Evolutionary conservation across 1,140 invertebrate species (phyloP).

Genomic region (Caenorhabditis inopinata): DNA sequence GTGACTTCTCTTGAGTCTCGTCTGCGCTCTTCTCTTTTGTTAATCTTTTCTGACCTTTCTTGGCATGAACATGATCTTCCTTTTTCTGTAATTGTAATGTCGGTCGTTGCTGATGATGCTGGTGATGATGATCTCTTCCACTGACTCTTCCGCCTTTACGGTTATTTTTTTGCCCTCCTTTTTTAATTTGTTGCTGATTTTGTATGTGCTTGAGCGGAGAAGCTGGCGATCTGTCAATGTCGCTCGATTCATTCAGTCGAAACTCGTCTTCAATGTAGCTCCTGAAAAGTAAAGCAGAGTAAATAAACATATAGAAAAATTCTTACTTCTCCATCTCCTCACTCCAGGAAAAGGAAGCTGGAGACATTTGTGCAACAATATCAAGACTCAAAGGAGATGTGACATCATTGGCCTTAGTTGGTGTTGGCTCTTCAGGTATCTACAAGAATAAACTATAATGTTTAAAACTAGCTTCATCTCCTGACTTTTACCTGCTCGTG

Average conservation of each 20-base stretch:
- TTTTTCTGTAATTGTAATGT: no score
- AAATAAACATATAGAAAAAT: not conserved
- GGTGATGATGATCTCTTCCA: not conserved
- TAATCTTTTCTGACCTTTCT: conserved; percentile 14
- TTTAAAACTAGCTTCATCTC: no score
- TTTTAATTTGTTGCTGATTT: not conserved
- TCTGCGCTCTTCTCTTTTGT: conserved; percentile 16
- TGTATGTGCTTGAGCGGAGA: not conserved
- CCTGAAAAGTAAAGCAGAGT: not conserved
- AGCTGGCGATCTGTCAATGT: not conserved
- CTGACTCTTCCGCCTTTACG: not conserved
- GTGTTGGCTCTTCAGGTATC: conserved; percentile 23
- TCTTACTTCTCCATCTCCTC: conserved; percentile 5
- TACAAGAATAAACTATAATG: not conserved
- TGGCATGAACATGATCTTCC: not conserved
- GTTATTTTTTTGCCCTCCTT: no score
- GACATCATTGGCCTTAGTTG: not conserved
- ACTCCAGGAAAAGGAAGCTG: conserved; percentile 2
- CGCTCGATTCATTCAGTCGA: not conserved
- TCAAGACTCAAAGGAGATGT: not conserved
- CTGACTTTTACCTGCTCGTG: conserved; percentile 22
- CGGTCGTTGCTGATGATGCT: not conserved
- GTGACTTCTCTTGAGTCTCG: not conserved
- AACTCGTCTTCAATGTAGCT: not conserved
- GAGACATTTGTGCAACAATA: not conserved